phyloP scores from a whole-genome alignment of 2,797 vertebrate genomes.

The Otolemur crassicaudatus region DNA sequence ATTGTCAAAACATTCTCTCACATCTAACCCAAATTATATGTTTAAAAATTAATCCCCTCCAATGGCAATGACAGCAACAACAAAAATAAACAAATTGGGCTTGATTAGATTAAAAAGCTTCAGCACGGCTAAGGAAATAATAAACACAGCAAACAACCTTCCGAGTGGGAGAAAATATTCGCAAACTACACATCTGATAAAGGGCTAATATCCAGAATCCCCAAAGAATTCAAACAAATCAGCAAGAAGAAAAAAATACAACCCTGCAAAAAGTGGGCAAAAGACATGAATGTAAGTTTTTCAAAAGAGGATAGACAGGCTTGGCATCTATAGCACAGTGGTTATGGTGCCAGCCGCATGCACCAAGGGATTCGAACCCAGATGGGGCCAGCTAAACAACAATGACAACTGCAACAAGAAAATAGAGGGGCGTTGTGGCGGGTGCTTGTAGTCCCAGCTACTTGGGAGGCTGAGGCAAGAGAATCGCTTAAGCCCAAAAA shows the following conservation, averaged over 20 bases:
- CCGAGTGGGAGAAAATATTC: background rate
- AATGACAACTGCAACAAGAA: no score
- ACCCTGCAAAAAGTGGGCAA: background rate
- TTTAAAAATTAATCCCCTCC: background rate
- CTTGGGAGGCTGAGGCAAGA: no score
- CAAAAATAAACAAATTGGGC: background rate
- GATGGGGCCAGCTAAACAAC: no score
- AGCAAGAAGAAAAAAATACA: background rate
- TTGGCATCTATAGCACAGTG: no score
- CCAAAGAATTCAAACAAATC: background rate
- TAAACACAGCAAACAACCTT: background rate
- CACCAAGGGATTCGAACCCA: no score
- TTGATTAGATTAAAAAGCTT: background rate
- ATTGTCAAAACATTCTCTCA: conserved; percentile 25
- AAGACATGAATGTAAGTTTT: background rate
- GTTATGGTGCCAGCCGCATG: no score
- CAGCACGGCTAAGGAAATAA: background rate
- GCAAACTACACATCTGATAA: background rate
- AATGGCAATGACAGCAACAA: background rate
- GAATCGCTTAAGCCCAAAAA: no score
- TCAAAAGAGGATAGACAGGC: background rate
- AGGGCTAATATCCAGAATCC: background rate
- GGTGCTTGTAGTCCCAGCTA: no score
- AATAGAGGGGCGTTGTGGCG: no score
- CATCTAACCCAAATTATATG: background rate